Evolutionary conservation across 2,888 invertebrate genomes (phyloP), one percentile per base, ranked within the genome.

Genomic region (Ectemnius continuus): DNA sequence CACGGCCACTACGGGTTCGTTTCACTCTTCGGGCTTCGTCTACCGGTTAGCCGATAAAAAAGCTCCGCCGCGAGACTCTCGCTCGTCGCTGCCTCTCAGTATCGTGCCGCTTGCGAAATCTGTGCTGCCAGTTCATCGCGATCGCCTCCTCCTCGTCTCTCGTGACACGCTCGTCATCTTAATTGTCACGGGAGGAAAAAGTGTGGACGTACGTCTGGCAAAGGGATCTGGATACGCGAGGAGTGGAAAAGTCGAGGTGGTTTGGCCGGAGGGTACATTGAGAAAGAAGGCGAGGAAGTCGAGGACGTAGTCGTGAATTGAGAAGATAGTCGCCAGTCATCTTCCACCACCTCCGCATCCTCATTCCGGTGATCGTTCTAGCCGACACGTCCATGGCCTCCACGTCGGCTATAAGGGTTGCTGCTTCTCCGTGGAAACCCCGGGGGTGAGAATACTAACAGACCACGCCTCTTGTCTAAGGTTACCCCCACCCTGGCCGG

Each of bases 381-480:
- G 76, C 71, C 79, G 81, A 73, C 36, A 36, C 78, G 81, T 83
- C 75, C 80, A 82, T 81, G 77, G 81, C 75, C 63, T 69, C 79
- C 73, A 73, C 77, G 81, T 77, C 69, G 79, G 73, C 80, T 81
- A 80, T 83, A 83, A 83, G 83, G 83, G 83, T 81, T 80, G 83
- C 36, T 36, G 36, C 80, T 81, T 83, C 83, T 83, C 83, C 80
- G 81, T 81, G 83, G 81, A 81, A 73, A 75, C 75, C 77, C 52
- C 80, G 78, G 79, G 83, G 82, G 83, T 84, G 85, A 83, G 87
- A 83, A 83, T 84, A 80, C 83, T 78, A 79, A 77, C 83, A 85
- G 86, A 86, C 90, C 90, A 90, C 90, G 90, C 90, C 90, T 90
- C 90, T 88, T 88, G 88, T 90, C 90, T 90, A 90, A 90, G 90